Evolutionary conservation across 1,140 invertebrate genomes (phyloP).

Genomic region (Rhopalosiphum padi): DNA sequence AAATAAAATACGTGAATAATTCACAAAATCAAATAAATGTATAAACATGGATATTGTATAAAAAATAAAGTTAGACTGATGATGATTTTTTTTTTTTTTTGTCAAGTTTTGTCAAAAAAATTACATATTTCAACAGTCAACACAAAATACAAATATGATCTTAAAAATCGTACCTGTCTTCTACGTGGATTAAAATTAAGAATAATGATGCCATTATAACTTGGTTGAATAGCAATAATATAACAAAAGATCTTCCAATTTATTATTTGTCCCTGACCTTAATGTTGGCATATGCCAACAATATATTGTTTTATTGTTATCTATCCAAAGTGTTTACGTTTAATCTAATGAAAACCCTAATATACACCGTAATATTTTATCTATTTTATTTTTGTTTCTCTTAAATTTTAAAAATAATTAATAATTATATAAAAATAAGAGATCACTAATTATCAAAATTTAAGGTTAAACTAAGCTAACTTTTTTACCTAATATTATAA

Average conservation of each 20-base stretch:
- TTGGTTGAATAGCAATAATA: not conserved
- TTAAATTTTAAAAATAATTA: not conserved
- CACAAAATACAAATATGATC: not conserved
- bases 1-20: not conserved
- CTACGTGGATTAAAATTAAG: not conserved
- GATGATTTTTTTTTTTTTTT: not conserved
- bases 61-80: not conserved
- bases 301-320: not conserved
- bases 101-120: not conserved
- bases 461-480: not conserved
- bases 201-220: constrained; percentile 29
- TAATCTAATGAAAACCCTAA: not conserved
- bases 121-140: not conserved
- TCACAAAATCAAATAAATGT: not conserved
- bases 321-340: not conserved
- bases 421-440: not conserved
- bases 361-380: not conserved
- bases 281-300: not conserved
- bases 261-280: constrained; percentile 18
- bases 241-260: constrained; percentile 30
- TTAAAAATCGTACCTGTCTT: not conserved
- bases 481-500: not conserved
- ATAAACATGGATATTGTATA: not conserved
- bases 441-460: not conserved
- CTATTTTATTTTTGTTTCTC: not conserved